These are phyloP conservation scores for Sarcophaga subvicina DNA, from an alignment of 2,888 invertebrate genomes.

Conservation along the genomic window DNA sequence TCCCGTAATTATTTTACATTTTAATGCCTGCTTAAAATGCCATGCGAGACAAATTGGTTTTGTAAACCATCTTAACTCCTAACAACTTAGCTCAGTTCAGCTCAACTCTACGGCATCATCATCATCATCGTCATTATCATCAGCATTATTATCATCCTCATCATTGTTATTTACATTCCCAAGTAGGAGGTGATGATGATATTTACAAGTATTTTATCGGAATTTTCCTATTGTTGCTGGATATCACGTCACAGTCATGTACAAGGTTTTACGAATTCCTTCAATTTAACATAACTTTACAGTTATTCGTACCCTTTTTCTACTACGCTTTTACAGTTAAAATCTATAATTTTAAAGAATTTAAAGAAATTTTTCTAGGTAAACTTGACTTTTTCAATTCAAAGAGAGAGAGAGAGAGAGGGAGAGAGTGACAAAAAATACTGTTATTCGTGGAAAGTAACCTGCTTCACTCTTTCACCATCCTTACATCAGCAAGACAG, in stretches of 20 bases:
- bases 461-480: too few relatives aligned
- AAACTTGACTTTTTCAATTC: too few relatives aligned
- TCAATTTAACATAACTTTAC: constrained; percentile 6
- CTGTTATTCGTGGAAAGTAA: too few relatives aligned
- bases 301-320: not conserved
- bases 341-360: not conserved
- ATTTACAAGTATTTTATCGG: not conserved
- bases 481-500: too few relatives aligned
- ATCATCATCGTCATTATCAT: not conserved
- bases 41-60: constrained; percentile 62
- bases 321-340: not conserved
- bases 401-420: too few relatives aligned
- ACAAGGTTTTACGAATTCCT: constrained; percentile 8
- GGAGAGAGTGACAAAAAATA: too few relatives aligned
- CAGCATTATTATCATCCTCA: not conserved
- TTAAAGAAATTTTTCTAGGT: not conserved
- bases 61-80: constrained; percentile 13
- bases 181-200: not conserved
- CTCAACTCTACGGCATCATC: not conserved
- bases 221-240: constrained; percentile 9
- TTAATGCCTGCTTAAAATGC: constrained; percentile 58
- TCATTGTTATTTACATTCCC: not conserved
- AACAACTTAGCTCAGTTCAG: not conserved
- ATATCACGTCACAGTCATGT: constrained; percentile 28
- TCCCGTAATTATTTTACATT: constrained; percentile 59